phyloP scores from a whole-genome alignment of 2,797 vertebrate species.

The Macrochelys suwanniensis region DNA sequence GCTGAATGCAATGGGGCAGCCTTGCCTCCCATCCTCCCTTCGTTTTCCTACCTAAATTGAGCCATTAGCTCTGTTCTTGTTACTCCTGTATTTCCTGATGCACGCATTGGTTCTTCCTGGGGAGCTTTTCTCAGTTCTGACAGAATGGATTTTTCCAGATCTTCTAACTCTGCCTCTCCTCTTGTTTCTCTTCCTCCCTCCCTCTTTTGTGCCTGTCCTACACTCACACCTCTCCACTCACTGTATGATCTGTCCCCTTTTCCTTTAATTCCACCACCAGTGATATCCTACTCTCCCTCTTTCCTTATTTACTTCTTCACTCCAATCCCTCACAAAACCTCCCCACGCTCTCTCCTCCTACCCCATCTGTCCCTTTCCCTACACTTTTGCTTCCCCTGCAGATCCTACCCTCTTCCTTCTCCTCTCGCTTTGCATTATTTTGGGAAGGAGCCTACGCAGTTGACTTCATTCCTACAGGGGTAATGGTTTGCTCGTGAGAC shows the following conservation, averaged over 20 bases:
- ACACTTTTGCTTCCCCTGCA: not conserved
- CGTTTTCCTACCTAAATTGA: not conserved
- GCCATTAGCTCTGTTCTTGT: not conserved
- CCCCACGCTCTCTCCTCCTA: not conserved
- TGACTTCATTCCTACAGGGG: not conserved
- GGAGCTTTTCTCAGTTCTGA: not conserved
- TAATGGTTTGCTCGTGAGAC: not conserved
- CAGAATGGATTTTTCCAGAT: not conserved
- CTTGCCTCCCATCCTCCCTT: not conserved
- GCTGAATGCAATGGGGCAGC: not conserved
- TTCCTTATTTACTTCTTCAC: not conserved
- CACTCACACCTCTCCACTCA: not conserved
- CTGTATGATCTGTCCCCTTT: not conserved
- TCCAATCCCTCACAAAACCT: not conserved
- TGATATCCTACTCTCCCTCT: not conserved
- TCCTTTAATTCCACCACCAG: not conserved
- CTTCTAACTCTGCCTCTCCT: not conserved
- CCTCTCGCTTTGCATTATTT: not conserved
- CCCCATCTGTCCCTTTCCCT: not conserved
- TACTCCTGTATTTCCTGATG: not conserved
- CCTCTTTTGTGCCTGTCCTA: not conserved
- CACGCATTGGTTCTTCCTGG: not conserved
- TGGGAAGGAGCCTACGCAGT: not conserved
- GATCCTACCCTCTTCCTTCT: not conserved
- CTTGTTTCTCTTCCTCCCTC: not conserved